Conservation (phyloP, 2,888 invertebrate genomes). For the Zelleria hepariella region DNA sequence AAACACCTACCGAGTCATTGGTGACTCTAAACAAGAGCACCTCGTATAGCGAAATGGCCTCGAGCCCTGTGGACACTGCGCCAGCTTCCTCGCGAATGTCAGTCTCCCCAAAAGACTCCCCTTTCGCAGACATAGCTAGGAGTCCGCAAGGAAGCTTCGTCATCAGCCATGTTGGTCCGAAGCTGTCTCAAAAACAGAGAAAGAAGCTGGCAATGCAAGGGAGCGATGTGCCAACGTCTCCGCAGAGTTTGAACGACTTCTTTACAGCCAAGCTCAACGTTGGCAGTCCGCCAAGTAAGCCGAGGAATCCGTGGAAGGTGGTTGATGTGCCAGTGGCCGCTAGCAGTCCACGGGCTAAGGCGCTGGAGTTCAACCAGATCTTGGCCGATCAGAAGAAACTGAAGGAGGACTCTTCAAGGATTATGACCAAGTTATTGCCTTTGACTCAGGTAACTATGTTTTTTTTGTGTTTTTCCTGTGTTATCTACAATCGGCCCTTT, state of each 20-base stretch:
- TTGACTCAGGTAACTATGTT: conserved; percentile 77
- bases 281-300: conserved; percentile 50
- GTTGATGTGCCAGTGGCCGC: conserved; percentile 33
- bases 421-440: conserved; percentile 79
- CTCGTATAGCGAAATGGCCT: conserved; percentile 31
- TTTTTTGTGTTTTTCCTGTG: not conserved
- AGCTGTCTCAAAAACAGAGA: conserved; percentile 76
- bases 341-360: conserved; percentile 49
- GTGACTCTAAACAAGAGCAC: conserved; percentile 48
- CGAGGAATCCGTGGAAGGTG: conserved; percentile 64
- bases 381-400: conserved; percentile 81
- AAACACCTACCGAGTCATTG: conserved; percentile 44
- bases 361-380: conserved; percentile 68
- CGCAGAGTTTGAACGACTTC: conserved; percentile 37
- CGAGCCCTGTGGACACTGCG: conserved; percentile 10
- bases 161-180: conserved; percentile 62
- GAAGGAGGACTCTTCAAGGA: conserved; percentile 78
- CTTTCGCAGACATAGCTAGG: conserved; percentile 30
- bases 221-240: conserved; percentile 24
- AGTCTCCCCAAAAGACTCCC: conserved; percentile 46
- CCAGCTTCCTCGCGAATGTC: conserved; percentile 40
- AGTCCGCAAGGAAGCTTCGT: conserved; percentile 46
- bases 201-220: conserved; percentile 71
- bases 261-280: conserved; percentile 35
- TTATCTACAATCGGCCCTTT: too few relatives aligned